phyloP scores from a whole-genome alignment of 2,888 invertebrate genomes.

The Asteroscopus sphinx region DNA sequence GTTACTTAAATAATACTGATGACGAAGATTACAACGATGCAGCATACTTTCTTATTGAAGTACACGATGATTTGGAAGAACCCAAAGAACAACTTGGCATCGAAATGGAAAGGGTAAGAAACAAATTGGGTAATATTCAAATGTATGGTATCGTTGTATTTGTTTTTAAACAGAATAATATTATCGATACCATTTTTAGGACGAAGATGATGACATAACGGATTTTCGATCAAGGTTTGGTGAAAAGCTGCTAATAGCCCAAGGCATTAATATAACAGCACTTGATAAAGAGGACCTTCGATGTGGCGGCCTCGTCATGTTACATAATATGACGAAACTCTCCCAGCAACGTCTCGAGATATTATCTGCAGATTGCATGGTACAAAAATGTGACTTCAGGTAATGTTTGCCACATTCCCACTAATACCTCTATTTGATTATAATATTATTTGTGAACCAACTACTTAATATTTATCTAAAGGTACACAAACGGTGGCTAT shows the following conservation, averaged over 20 bases:
- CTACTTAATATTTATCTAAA: constrained; percentile 67
- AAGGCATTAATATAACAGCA: constrained; percentile 93
- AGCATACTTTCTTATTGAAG: constrained; percentile 91
- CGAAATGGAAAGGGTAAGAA: constrained; percentile 91
- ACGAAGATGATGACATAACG: constrained; percentile 93
- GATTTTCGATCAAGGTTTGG: constrained; percentile 93
- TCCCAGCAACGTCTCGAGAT: constrained; percentile 90
- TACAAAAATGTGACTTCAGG: constrained; percentile 94
- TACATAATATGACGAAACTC: constrained; percentile 91
- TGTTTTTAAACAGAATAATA: not conserved
- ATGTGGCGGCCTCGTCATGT: constrained; percentile 93
- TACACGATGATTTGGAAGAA: constrained; percentile 93
- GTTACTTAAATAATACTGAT: constrained; percentile 76
- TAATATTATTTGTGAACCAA: constrained; percentile 65
- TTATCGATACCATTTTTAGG: constrained; percentile 69
- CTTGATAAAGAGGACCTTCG: constrained; percentile 93
- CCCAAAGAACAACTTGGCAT: constrained; percentile 94
- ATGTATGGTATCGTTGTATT: not conserved
- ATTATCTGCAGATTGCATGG: constrained; percentile 92
- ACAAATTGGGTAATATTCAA: not conserved
- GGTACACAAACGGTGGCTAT: constrained; percentile 65
- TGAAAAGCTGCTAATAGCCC: constrained; percentile 90
- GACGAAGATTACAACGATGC: constrained; percentile 86
- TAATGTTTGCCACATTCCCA: constrained; percentile 57
- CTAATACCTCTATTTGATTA: constrained; percentile 58